Evolutionary conservation across 2,113 vertebrate species (phyloP).

Genomic region (Myodes glareolus): DNA sequence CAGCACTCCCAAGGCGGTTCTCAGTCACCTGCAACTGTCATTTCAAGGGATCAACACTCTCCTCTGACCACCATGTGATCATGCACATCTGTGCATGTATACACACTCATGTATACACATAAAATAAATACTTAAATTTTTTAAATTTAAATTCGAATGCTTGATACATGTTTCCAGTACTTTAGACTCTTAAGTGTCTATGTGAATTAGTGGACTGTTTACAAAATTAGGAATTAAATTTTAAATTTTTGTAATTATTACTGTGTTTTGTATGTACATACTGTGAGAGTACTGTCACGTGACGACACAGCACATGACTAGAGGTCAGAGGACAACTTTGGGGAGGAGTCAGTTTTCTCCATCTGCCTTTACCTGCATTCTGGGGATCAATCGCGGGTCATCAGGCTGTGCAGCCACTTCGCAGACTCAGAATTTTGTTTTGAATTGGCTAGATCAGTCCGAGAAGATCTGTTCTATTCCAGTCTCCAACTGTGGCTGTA

Average conservation of each 20-base stretch:
- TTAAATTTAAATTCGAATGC: not conserved
- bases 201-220: constrained; percentile 1
- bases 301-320: too few relatives aligned
- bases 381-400: not conserved
- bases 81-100: not conserved
- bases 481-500: not conserved
- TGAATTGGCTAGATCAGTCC: not conserved
- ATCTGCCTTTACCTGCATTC: not conserved
- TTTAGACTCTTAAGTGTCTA: not conserved
- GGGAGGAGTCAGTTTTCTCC: not conserved
- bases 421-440: not conserved
- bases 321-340: not conserved
- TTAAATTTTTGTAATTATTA: not conserved
- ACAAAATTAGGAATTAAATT: not conserved
- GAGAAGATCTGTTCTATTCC: not conserved
- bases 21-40: not conserved
- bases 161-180: not conserved
- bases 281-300: not conserved
- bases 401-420: not conserved
- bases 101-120: not conserved
- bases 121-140: not conserved
- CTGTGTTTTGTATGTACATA: not conserved
- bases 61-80: not conserved
- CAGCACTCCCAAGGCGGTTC: not conserved
- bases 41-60: not conserved